phyloP scores from a whole-genome alignment of 2,113 vertebrate genomes.

The Cephalopterus ornatus region DNA sequence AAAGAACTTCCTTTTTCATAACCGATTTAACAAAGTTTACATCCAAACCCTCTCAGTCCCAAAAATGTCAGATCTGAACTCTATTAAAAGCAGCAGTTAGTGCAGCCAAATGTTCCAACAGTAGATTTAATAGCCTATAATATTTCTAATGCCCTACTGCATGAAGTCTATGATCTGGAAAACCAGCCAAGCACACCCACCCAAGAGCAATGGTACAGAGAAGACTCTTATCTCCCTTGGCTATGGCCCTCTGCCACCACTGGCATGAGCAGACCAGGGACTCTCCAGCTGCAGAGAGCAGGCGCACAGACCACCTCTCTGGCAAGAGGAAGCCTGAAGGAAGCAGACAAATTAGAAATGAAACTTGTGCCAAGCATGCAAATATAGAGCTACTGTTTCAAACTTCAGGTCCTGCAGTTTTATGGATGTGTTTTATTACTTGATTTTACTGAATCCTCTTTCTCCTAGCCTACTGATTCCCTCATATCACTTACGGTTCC shows the following conservation, averaged over 20 bases:
- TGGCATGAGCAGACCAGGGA: background rate
- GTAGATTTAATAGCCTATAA: conserved; percentile 20
- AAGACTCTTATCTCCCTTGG: background rate
- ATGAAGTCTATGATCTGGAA: background rate
- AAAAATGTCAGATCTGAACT: conserved; percentile 57
- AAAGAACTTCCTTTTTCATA: conserved; percentile 67
- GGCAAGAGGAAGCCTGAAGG: background rate
- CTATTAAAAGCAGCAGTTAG: conserved; percentile 40
- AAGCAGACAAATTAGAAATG: background rate
- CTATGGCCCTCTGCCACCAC: background rate
- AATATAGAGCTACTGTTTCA: background rate
- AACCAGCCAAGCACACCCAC: background rate
- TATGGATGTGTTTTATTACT: background rate
- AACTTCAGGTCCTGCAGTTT: background rate
- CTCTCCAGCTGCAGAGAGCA: background rate
- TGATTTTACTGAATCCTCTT: background rate
- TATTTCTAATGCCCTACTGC: background rate
- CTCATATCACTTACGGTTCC: background rate
- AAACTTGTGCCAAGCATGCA: background rate
- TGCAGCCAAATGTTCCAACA: background rate
- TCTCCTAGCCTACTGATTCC: background rate
- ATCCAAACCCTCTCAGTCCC: conserved; percentile 49
- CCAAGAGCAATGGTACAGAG: background rate
- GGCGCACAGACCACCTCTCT: background rate
- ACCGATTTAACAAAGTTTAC: conserved; percentile 59